phyloP scores from a whole-genome alignment of 37 sponge, comb jelly and placozoan genomes.

The Beroe forskalii region DNA sequence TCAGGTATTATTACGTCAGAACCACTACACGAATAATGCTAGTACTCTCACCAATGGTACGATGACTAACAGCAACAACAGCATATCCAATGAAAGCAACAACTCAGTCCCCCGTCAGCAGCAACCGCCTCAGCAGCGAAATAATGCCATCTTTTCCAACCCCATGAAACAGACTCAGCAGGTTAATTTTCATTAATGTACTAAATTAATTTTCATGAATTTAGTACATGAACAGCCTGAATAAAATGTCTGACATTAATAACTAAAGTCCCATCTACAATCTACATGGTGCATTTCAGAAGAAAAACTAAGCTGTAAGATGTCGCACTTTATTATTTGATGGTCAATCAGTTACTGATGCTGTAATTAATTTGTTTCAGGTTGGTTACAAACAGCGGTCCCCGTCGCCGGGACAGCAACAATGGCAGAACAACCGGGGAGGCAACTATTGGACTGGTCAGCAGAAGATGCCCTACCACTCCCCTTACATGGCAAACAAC shows the following conservation, averaged over 20 bases:
- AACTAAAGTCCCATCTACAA: too few relatives aligned
- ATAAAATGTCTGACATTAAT: too few relatives aligned
- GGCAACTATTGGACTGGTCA: conserved; percentile 44
- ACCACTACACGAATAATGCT: not conserved
- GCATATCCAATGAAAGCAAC: not conserved
- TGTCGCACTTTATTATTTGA: too few relatives aligned
- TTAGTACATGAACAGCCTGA: too few relatives aligned
- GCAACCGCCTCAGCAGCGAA: not conserved
- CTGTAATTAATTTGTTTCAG: too few relatives aligned
- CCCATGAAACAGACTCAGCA: conserved; percentile 49
- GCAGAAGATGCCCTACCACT: conserved; percentile 50
- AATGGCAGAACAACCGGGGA: not conserved
- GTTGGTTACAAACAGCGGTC: conserved; percentile 37
- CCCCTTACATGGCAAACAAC: conserved; percentile 5
- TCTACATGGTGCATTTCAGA: too few relatives aligned
- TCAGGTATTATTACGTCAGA: conserved; percentile 51
- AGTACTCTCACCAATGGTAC: not conserved
- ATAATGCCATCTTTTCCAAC: conserved; percentile 6
- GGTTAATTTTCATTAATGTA: too few relatives aligned
- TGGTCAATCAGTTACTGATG: too few relatives aligned
- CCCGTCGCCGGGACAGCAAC: not conserved
- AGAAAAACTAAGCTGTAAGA: too few relatives aligned
- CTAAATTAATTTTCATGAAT: too few relatives aligned
- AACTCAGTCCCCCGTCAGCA: not conserved
- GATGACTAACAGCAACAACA: not conserved